phyloP scores from a whole-genome alignment of 2,113 vertebrate species.

The Erinaceus europaeus region DNA sequence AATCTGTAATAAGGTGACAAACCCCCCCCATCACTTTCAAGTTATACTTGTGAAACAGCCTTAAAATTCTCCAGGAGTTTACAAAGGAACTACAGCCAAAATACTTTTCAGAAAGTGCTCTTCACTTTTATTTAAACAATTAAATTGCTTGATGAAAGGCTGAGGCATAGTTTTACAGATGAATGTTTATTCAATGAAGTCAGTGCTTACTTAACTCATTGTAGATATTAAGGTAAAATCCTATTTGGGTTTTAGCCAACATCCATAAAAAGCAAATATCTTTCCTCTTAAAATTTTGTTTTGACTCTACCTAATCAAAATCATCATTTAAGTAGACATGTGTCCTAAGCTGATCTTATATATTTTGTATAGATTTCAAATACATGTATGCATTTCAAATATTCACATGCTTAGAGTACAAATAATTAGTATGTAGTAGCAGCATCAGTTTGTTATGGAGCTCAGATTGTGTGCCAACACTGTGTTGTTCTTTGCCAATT shows the following conservation, averaged over 20 bases:
- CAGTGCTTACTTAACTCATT: background rate
- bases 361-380: background rate
- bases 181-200: background rate
- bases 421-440: background rate
- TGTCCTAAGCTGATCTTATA: background rate
- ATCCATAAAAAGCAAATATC: background rate
- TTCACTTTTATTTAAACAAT: background rate
- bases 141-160: background rate
- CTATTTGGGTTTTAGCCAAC: background rate
- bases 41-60: constrained; percentile 39
- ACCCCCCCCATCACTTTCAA: background rate
- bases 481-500: background rate
- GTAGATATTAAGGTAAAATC: background rate
- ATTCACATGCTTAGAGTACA: background rate
- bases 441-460: too few species aligned
- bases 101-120: background rate
- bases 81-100: constrained; percentile 13
- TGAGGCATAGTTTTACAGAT: background rate
- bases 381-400: background rate
- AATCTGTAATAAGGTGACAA: constrained; percentile 51
- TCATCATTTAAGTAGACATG: background rate
- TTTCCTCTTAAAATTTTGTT: background rate
- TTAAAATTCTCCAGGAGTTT: constrained; percentile 51
- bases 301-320: background rate
- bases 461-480: background rate